Evolutionary conservation across 1,140 invertebrate genomes (phyloP), one percentile per base, ranked within the genome.

Genomic region (Nephila pilipes): DNA sequence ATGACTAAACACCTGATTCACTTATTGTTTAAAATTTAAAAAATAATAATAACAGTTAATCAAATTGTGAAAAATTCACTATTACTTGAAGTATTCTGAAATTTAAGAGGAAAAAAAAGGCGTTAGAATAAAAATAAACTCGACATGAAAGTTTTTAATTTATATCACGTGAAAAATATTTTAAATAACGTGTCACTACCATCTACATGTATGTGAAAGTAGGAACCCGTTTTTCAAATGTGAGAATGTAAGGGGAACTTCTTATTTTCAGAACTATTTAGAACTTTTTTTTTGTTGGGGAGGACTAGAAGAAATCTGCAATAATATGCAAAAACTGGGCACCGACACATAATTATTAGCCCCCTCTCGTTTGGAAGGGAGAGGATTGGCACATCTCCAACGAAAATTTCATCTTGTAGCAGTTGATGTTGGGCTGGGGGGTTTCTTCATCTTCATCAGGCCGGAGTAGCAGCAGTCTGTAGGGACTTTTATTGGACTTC

Each of bases 371-470:
- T 75, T 0, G 69, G 22, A 16, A 75, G 57, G 57, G 10, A 55
- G 54, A 2, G n/a, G 65, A 54, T 80, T 90, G 88, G 88, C 88
- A 90, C 65, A 38, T 57, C 88, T 90, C 88, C 88, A 90, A 80
- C 46, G 75, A 58, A 88, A 75, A 75, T 75, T 75, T 75, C 29
- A 75, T 75, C 69, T 75, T 46, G 85, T 65, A 69, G 85, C 60
- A 65, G 60, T 65, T 87, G 87, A 58, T 54, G 36, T n/a, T 20
- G 85, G 25, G n/a, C 8, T 16, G 57, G 22, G 63, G 65, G 14
- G 29, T 55, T 55, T 54, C 63, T 87, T 87, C 25, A 63, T 65
- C 85, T 87, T 87, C 22, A 88, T 85, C 83, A 85, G 83, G 29
- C 54, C 46, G 4, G 83, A 58, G 83, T 85, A 85, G 83, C 83